Conservation (phyloP, 2,113 vertebrate genomes). For the Genyomyrus donnyi region DNA sequence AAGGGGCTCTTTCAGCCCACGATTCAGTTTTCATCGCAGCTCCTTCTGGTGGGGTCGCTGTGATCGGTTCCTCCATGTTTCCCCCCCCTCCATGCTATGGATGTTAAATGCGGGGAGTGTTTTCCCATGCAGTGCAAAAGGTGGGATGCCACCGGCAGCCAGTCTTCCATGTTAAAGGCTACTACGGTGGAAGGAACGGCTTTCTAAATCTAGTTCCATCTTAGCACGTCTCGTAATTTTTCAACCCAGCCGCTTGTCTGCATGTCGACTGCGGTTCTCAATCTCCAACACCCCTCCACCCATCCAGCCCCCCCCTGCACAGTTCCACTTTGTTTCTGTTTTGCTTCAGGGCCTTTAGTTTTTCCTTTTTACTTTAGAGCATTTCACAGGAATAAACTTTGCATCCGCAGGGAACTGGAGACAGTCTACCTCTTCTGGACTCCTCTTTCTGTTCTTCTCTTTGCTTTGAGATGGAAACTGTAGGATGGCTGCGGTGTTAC, state of each 20-base stretch:
- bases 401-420: background rate
- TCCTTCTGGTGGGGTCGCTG: background rate
- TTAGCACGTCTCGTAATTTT: constrained; percentile 9
- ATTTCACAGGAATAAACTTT: constrained; percentile 15
- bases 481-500: background rate
- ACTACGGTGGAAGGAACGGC: constrained; percentile 29
- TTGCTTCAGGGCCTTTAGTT: background rate
- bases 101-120: background rate
- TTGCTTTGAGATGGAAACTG: background rate
- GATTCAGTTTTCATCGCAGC: background rate
- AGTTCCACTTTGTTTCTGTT: constrained; percentile 3
- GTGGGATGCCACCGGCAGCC: background rate
- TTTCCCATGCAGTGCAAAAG: constrained; percentile 1
- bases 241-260: background rate
- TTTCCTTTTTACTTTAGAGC: background rate
- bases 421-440: background rate
- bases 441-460: background rate
- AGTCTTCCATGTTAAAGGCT: constrained; percentile 26
- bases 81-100: background rate
- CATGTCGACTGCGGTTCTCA: background rate
- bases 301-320: background rate
- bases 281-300: background rate
- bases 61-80: background rate
- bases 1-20: background rate
- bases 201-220: constrained; percentile 20